phyloP scores from a whole-genome alignment of 2,797 vertebrate genomes.

The Margarornis squamiger region DNA sequence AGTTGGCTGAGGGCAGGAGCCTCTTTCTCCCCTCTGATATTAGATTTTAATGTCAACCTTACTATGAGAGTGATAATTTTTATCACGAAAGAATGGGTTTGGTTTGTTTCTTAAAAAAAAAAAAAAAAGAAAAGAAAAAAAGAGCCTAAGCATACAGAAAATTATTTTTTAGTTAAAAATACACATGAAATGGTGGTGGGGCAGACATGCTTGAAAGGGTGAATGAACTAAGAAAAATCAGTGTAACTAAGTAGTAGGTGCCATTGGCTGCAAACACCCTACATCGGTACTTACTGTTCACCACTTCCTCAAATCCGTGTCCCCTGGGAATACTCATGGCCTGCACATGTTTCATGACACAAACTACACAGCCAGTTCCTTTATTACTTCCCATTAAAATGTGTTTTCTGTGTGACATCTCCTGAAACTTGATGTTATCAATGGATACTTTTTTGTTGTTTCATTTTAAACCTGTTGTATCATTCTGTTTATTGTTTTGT shows the following conservation, averaged over 20 bases:
- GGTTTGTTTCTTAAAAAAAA: neutral
- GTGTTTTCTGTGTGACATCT: neutral
- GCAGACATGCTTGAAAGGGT: neutral
- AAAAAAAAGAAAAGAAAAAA: neutral
- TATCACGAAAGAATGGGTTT: neutral
- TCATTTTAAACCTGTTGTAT: conserved; percentile 14
- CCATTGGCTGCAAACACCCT: neutral
- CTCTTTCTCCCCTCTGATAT: neutral
- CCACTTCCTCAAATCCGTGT: neutral
- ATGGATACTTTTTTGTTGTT: neutral
- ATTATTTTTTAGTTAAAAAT: neutral
- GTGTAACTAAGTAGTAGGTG: neutral
- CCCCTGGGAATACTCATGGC: neutral
- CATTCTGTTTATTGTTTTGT: neutral
- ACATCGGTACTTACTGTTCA: neutral
- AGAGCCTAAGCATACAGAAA: neutral
- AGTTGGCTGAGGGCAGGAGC: neutral
- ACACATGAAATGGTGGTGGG: neutral
- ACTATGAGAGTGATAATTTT: neutral
- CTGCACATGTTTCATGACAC: neutral
- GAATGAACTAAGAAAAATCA: neutral
- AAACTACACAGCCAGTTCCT: neutral
- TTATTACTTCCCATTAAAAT: neutral
- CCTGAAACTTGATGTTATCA: neutral
- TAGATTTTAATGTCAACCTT: neutral